A percentile compares a stretch with the other conserved stretches of the same genome.
These are phyloP conservation scores for Xiphorhynchus erythropygius DNA, from an alignment of 2,797 vertebrate genomes.

Conservation along the genomic window DNA sequence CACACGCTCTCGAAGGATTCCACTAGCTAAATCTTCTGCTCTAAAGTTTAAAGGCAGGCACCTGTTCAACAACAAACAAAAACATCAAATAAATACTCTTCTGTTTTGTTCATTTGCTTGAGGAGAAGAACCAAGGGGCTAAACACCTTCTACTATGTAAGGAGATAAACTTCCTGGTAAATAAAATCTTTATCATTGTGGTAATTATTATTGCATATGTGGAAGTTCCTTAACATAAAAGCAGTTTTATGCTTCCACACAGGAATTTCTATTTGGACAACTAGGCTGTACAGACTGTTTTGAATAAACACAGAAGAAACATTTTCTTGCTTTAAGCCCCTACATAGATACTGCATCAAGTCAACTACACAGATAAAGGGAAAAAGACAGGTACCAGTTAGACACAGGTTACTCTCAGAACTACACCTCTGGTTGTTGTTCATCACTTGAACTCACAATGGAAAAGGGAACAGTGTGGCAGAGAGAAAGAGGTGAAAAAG, in stretches of 20 bases:
- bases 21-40: constrained; percentile 91
- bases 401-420: neutral
- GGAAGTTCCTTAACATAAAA: neutral
- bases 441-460: fast-evolving
- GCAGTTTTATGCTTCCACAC: neutral
- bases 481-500: neutral
- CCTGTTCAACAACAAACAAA: constrained; percentile 72
- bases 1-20: constrained; percentile 91
- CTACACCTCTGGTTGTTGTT: neutral
- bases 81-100: neutral
- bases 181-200: neutral
- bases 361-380: neutral
- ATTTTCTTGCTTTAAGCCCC: neutral
- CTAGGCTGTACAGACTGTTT: neutral
- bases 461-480: neutral
- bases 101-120: neutral
- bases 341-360: neutral
- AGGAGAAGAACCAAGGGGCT: neutral
- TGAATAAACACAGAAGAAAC: neutral
- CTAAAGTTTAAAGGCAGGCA: constrained; percentile 97
- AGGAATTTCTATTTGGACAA: neutral
- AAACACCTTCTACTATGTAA: neutral
- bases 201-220: neutral
- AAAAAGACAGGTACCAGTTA: neutral
- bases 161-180: neutral